phyloP scores from a whole-genome alignment of 2,888 invertebrate genomes.

The Piscicola geometra region DNA sequence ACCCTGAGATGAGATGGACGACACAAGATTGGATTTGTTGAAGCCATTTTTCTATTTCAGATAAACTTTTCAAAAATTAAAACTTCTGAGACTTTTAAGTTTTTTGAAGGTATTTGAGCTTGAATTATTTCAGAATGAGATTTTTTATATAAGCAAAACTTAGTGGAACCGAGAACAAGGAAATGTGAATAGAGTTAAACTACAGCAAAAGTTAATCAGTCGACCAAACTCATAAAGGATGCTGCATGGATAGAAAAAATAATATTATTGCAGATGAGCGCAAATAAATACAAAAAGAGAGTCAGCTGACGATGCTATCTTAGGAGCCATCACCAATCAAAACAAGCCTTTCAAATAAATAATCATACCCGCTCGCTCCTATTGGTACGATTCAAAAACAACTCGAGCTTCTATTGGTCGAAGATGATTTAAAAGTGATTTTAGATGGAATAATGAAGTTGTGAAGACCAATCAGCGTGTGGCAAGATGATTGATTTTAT shows the following conservation, averaged over 20 bases:
- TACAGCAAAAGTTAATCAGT: too few relatives aligned
- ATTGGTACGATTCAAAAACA: background rate
- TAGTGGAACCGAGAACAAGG: too few relatives aligned
- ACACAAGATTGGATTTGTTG: background rate
- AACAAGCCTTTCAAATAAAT: conserved; percentile 7
- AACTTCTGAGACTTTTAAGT: background rate
- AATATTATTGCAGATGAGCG: conserved; percentile 9
- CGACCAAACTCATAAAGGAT: background rate
- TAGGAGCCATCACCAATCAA: conserved; percentile 5
- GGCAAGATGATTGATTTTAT: background rate
- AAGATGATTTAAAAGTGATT: conserved; percentile 11
- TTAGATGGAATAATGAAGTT: background rate
- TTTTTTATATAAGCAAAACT: too few relatives aligned
- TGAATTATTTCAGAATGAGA: too few relatives aligned
- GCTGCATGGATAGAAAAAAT: background rate
- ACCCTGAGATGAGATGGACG: background rate
- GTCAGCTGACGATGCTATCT: background rate
- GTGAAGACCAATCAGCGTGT: background rate
- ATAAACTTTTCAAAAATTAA: background rate
- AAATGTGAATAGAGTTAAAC: too few relatives aligned
- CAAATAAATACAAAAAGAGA: conserved; percentile 2
- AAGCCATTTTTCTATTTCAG: background rate
- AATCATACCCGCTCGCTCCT: background rate
- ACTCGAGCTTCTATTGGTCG: conserved; percentile 11
- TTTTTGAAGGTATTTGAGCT: too few relatives aligned